phyloP scores from a whole-genome alignment of 1,140 invertebrate genomes.

The Leptestheria dahalacensis region DNA sequence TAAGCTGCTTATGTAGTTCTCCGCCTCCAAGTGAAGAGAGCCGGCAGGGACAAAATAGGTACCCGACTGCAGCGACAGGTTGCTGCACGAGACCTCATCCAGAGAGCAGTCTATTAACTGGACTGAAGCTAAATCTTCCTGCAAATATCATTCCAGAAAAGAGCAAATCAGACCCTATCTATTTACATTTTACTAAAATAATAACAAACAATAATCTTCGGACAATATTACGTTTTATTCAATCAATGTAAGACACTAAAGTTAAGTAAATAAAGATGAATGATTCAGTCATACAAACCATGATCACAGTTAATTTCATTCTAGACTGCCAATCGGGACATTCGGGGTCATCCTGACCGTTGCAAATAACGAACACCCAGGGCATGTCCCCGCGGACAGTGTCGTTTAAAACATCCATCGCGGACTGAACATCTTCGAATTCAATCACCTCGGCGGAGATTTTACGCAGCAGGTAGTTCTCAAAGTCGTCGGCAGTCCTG shows the following conservation, averaged over 20 bases:
- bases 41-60: slow-evolving; percentile 33
- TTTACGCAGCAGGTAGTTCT: slow-evolving; percentile 29
- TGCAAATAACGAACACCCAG: slow-evolving; percentile 32
- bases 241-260: no score
- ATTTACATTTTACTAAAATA: no score
- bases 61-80: slow-evolving; percentile 30
- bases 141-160: no score
- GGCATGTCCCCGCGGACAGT: slow-evolving; percentile 2
- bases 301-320: slow-evolving; percentile 42
- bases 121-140: slow-evolving; percentile 41
- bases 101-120: slow-evolving; percentile 33
- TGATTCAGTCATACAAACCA: slow-evolving; percentile 34
- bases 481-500: slow-evolving; percentile 26
- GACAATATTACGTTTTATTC: no score
- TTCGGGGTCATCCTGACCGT: slow-evolving; percentile 31
- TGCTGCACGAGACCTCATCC: slow-evolving; percentile 31
- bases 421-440: slow-evolving; percentile 23
- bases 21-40: slow-evolving; percentile 24
- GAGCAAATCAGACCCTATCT: no score
- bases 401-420: slow-evolving; percentile 19
- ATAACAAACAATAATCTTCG: no score
- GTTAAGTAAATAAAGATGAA: neutral
- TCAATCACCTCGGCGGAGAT: slow-evolving; percentile 25
- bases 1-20: slow-evolving; percentile 26
- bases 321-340: slow-evolving; percentile 38